Base-by-base conservation (phyloP, 2,113 vertebrate genomes). In the Oryzias javanicus region DNA sequence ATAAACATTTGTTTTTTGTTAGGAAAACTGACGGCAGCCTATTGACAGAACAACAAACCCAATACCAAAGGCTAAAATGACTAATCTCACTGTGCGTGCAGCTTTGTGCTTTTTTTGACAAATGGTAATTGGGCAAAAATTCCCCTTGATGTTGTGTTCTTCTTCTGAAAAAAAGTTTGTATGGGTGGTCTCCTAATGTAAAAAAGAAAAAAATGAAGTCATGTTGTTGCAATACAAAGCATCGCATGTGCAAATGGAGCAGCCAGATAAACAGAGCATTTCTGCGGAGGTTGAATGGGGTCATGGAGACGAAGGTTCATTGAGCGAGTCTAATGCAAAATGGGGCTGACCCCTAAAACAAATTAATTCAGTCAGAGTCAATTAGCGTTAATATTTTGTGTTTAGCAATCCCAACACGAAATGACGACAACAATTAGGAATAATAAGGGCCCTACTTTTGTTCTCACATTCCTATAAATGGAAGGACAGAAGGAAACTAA, bases 281-380 rank as follows among this genome's bases (percentile, higher is more conserved):
- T 47, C 14, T 29, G 25, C 40, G 20, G 66, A 72, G 70, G 73
- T 83, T 79, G 55, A 75, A 79, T 76, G 52, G 78, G 86, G 83
- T 78, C 81, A 84, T 25, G 19, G 41, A 75, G 41, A 80, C 1
- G 42, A 74, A 48, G 58, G 72, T 70, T 70, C 66, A 65, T 18
- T 63, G 60, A 72, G 77, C 52, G 40, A 65, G 42, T 41, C 51
- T 76, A 66, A 74, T 65, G 56, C 16, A 70, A 35, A 71, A 19
- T 19, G 69, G 59, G 67, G 47, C 63, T 47, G 54, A 64, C 47
- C 64, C 42, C 29, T 42, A 45, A 63, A 73, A 76, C 67, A 86
- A 79, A 79, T 64, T 51, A 25, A 68, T 66, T 79, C 67, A 79
- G 51, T 86, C 82, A 73, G 58, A 77, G 73, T 83, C 77, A 81